Evolutionary conservation across 2,797 vertebrate genomes (phyloP), one percentile per base, ranked within the genome.

Genomic region (Scomberomorus guttatus): DNA sequence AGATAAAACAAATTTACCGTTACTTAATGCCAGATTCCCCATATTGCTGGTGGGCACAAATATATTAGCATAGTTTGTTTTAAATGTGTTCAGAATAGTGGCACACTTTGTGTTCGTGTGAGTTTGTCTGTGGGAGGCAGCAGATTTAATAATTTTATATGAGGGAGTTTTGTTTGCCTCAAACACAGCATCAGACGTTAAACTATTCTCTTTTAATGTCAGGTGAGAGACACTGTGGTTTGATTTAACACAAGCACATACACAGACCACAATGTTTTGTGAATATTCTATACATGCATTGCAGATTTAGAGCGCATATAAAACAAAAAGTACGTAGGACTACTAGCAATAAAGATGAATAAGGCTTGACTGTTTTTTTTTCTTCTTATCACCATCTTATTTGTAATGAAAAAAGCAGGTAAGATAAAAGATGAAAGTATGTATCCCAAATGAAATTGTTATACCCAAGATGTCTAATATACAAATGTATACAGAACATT

Each of bases 1-100:
- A 90, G 87, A 90, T 91, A 88, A 88, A 91, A 84, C 87, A 72
- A 83, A 91, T 93, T 79, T 86, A 83, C 3, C 68, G 73, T 71
- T 44, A 79, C 87, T 88, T 81, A 64, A 86, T 87, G 73, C 80
- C 87, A 92, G 84, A 87, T 89, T 81, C 66, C 58, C 79, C 24
- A 20, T 81, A 63, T 76, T 82, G 84, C 84, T 77, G 25, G 37
- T 83, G 79, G 85, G 85, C 67, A 75, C 27, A 68, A 24, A 68
- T 34, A 70, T 59, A 76, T 82, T 56, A 77, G 72, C 51, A 44
- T 77, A 70, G 55, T 37, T 51, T 48, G 54, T 63, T 82, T 85
- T 58, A 64, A 77, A 86, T 66, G 65, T 68, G 48, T 55, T 78
- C 60, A 81, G 52, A 67, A 39, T 70, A 54, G 59, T 72, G 77